These are phyloP conservation scores for Cochlearius cochlearius DNA, from an alignment of 2,113 vertebrate species.

Conservation along the genomic window DNA sequence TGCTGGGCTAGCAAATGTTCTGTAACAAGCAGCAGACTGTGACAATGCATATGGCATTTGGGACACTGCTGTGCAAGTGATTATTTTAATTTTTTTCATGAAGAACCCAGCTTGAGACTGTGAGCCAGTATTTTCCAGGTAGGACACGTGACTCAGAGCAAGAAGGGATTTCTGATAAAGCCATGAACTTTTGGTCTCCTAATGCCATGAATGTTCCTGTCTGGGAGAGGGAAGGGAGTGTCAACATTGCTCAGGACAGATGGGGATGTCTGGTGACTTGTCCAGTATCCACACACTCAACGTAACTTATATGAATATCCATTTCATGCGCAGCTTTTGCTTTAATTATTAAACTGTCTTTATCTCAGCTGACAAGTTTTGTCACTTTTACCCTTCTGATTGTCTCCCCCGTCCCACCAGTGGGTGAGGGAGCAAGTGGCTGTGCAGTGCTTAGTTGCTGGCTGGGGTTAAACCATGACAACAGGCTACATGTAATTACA, in stretches of 20 bases:
- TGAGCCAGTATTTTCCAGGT: not conserved
- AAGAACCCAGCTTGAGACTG: not conserved
- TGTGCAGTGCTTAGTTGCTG: too few species aligned
- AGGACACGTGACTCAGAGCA: not conserved
- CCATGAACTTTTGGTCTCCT: not conserved
- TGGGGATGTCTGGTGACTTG: not conserved
- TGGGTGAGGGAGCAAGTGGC: too few species aligned
- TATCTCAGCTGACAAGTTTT: too few species aligned
- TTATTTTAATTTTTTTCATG: not conserved
- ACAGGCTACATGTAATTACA: not conserved
- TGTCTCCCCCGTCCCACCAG: too few species aligned
- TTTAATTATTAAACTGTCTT: too few species aligned
- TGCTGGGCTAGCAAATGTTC: constrained; percentile 36
- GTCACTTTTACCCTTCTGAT: too few species aligned
- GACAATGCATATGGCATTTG: not conserved
- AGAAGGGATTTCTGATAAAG: not conserved
- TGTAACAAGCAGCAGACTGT: not conserved
- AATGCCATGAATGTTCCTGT: not conserved
- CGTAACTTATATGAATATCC: not conserved
- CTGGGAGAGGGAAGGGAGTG: not conserved
- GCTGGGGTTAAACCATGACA: too few species aligned
- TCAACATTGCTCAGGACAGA: not conserved
- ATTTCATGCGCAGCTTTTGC: too few species aligned
- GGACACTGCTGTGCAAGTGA: constrained; percentile 9
- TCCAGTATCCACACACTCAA: not conserved